These are phyloP conservation scores for Micronycteris hirsuta DNA, from an alignment of 2,113 vertebrate genomes.

Conservation along the genomic window DNA sequence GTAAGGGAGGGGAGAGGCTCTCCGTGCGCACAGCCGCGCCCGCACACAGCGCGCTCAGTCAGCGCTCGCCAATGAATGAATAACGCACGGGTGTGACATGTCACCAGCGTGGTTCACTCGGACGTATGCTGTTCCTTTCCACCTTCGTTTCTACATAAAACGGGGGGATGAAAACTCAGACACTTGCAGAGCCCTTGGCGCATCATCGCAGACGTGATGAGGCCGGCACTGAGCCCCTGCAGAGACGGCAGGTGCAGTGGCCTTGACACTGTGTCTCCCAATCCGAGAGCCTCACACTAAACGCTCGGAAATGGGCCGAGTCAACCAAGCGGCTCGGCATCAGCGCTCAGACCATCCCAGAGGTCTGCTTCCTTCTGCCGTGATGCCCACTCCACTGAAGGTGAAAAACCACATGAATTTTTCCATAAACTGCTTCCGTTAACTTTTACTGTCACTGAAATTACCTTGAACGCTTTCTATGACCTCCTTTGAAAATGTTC, in stretches of 20 bases:
- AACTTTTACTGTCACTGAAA: not conserved
- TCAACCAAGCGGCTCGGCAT: rapidly evolving
- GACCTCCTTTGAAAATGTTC: slow-evolving; percentile 50
- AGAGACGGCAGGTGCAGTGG: not conserved
- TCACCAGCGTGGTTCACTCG: not conserved
- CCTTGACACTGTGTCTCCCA: not conserved
- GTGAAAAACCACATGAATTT: not conserved
- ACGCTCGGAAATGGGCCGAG: too few relatives aligned
- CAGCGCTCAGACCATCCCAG: too few relatives aligned
- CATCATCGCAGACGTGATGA: too few relatives aligned
- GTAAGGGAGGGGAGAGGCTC: not conserved
- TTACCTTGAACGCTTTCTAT: not conserved
- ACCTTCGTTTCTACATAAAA: not conserved
- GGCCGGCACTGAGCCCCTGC: too few relatives aligned
- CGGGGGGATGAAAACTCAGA: not conserved
- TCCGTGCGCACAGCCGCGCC: not conserved
- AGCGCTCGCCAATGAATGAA: too few relatives aligned
- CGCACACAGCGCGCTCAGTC: too few relatives aligned
- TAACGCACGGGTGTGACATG: too few relatives aligned
- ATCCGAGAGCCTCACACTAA: not conserved
- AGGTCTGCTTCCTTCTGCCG: too few relatives aligned
- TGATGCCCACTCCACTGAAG: not conserved
- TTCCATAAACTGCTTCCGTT: not conserved
- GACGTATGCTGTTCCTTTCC: not conserved
- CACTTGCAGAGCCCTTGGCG: not conserved